Base-by-base conservation (phyloP, 2,113 vertebrate genomes). In the Cottus gobio region DNA sequence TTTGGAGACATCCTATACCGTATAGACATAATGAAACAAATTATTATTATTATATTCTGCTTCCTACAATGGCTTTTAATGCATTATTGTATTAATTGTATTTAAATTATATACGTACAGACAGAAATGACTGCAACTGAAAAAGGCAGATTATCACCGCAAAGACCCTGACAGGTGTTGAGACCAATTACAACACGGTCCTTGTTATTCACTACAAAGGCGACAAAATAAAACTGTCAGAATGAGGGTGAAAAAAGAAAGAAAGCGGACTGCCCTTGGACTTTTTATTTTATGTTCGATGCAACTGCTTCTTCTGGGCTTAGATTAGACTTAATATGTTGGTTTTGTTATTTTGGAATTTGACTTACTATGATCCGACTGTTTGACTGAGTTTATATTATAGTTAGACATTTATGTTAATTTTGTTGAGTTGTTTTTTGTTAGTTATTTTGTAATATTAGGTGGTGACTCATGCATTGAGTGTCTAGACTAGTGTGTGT, bases 101-200 rank as follows among this genome's bases (percentile, higher is more conserved):
- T 39, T 6, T 9, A 8, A 36, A 28, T 20, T 15, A 48, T 34
- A 71, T 28, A 28, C 0, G 4, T 26, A 56, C 7, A 70, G 30
- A 56, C 7, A 70, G 30, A 28, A 36, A 61, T 10, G 1, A 48
- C 7, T 22, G 15, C 3, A 58, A 34, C 28, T 0, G 24, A 42
- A 42, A 34, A 42, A 12, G 12, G 39, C 39, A 42, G 16, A 80
- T 22, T 24, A 18, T n/a, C 58, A 61, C 26, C n/a, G 52, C 42
- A 76, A 56, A 73, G n/a, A 61, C 2, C 16, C 6, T 1, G 3
- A 66, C 63, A 34, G 56, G 67, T 80, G 77, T 46, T 46, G 26
- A 76, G 24, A 57, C 78, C 13, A 44, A 66, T 24, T 71, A 16
- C 22, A 42, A 56, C 24, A 36, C 50, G 12, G 8, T 24, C 10